These are phyloP conservation scores for Drosophila kurseongensis DNA, from an alignment of 1,140 invertebrate genomes.

Conservation along the genomic window DNA sequence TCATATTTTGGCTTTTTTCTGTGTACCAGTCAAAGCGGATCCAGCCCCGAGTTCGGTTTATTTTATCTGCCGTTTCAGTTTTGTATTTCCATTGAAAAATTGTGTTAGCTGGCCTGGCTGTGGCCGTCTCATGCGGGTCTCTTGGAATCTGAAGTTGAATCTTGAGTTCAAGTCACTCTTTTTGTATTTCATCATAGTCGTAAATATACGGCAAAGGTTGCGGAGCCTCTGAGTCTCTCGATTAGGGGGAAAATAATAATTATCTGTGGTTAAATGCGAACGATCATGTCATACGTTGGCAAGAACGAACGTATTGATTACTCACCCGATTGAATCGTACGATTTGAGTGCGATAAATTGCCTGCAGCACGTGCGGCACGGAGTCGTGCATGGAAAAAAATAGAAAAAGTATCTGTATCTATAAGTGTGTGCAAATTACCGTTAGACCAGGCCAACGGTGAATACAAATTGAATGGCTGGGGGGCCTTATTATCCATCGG, in stretches of 20 bases:
- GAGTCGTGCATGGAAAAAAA: slow-evolving; percentile 15
- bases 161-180: slow-evolving; percentile 49
- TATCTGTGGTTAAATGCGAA: slow-evolving; percentile 35
- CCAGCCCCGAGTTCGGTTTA: slow-evolving; percentile 37
- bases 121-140: slow-evolving; percentile 57
- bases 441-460: slow-evolving; percentile 49
- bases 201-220: slow-evolving; percentile 45
- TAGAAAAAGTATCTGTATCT: slow-evolving; percentile 22
- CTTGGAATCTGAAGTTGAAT: slow-evolving; percentile 60
- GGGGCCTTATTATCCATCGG: slow-evolving; percentile 1
- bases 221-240: slow-evolving; percentile 7
- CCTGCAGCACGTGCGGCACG: slow-evolving; percentile 42
- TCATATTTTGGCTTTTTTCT: not conserved
- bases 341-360: slow-evolving; percentile 29
- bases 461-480: slow-evolving; percentile 41
- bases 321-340: slow-evolving; percentile 46
- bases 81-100: slow-evolving; percentile 68
- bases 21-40: slow-evolving; percentile 7
- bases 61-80: slow-evolving; percentile 65
- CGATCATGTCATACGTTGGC: slow-evolving; percentile 50
- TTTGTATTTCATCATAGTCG: slow-evolving; percentile 67
- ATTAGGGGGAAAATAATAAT: slow-evolving; percentile 23
- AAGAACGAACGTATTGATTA: slow-evolving; percentile 40
- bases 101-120: slow-evolving; percentile 42
- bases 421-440: slow-evolving; percentile 42